Evolutionary conservation across 2,797 vertebrate species (phyloP), one percentile per base, ranked within the genome.

Genomic region (Nasua narica): DNA sequence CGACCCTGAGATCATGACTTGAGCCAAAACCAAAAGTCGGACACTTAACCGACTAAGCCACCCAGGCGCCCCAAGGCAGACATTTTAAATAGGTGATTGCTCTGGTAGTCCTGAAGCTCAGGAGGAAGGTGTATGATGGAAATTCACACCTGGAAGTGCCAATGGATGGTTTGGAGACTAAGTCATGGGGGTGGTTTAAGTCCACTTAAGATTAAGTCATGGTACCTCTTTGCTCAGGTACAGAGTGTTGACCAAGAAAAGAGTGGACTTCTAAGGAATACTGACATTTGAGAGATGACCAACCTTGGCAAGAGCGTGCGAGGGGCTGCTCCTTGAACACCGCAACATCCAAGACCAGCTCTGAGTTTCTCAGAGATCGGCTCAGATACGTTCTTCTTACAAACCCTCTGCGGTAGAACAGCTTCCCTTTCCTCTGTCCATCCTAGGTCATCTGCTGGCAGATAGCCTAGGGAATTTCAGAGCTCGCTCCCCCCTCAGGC

Each of bases 131-230:
- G 54, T 86, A 25, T 82, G 15, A 32, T 48, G 25, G 58, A 95
- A 90, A 85, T 87, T 84, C n/a, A 88, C 52, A 95, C 79, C 84
- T 93, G n/a, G 65, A 62, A 78, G 69, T 86, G 58, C 21, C 93
- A 86, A 32, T 43, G 12, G 52, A 13, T 93, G 32, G 52, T 35
- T 72, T 69, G 46, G 25, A 92, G 40, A 87, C 94, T 91, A 93
- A 35, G 23, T 83, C 67, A 76, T 16, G 32, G 58, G 52, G 32
- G 65, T 54, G 60, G 50, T 11, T 70, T 70, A 70, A 13, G 67
- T 40, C 67, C 67, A 25, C 21, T 70, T 40, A 70, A 90, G 37
- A 87, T 95, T 91, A 95, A n/a, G 23, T 46, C 70, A 29, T 74
- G 70, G 25, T 27, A 21, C 27, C 11, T 60, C 9, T 72, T 76